These are phyloP conservation scores for Schizopygopsis pylzovi DNA, from an alignment of 2,797 vertebrate species.

Conservation along the genomic window DNA sequence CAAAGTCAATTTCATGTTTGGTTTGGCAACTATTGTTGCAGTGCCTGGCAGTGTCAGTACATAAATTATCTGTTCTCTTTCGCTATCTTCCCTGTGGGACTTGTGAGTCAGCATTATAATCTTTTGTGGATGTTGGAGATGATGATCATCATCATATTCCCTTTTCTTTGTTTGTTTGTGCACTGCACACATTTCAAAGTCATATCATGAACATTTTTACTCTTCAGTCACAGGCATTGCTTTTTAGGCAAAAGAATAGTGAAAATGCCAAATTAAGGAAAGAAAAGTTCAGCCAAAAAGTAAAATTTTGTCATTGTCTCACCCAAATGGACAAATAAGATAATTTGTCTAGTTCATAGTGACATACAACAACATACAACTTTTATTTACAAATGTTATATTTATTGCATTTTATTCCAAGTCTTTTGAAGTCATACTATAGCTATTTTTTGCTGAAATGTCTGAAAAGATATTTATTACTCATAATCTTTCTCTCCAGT, in stretches of 20 bases:
- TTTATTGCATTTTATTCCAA: neutral
- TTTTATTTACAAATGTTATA: too few species aligned
- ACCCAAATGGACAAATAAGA: neutral
- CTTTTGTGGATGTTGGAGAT: constrained; percentile 26
- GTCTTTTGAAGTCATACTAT: neutral
- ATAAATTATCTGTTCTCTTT: constrained; percentile 39
- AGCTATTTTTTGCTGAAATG: neutral
- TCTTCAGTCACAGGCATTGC: constrained; percentile 22
- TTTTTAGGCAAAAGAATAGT: constrained; percentile 65
- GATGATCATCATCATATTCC: neutral
- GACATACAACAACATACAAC: neutral
- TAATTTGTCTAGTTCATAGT: neutral
- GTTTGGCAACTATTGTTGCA: constrained; percentile 26
- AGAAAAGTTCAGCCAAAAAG: neutral
- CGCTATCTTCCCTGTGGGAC: constrained; percentile 3
- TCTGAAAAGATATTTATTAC: neutral
- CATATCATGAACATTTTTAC: neutral
- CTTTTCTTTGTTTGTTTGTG: constrained; percentile 7
- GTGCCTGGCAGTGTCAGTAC: neutral
- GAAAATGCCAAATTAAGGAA: neutral
- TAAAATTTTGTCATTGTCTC: neutral
- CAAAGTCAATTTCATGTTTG: constrained; percentile 21
- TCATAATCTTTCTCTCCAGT: neutral
- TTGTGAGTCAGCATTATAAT: constrained; percentile 35
- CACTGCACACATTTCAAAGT: neutral